These are phyloP conservation scores for Tetramorium parvispinum DNA, from an alignment of 1,140 invertebrate genomes.

Conservation along the genomic window DNA sequence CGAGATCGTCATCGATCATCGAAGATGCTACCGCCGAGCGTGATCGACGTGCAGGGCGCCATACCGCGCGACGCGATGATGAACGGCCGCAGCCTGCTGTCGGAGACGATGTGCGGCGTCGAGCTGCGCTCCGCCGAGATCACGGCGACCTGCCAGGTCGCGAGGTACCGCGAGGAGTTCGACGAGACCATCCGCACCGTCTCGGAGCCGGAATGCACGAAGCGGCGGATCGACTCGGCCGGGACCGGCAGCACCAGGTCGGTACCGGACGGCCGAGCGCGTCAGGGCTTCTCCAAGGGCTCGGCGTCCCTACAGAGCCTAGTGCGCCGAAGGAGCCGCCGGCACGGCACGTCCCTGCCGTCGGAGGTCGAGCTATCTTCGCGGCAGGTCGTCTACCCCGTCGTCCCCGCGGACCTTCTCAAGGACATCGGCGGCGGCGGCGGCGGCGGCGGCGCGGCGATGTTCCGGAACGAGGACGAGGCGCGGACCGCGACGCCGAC, in stretches of 20 bases:
- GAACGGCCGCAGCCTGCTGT: conserved; percentile 7
- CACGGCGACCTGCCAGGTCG: conserved; percentile 28
- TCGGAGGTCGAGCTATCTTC: conserved; percentile 63
- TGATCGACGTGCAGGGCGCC: conserved; percentile 43
- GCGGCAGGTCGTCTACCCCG: conserved; percentile 64
- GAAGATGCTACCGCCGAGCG: conserved; percentile 53
- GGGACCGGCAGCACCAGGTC: conserved; percentile 38
- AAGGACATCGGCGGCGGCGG: conserved; percentile 33
- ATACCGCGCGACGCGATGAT: neutral
- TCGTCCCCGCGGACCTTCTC: conserved; percentile 7
- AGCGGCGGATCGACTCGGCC: conserved; percentile 48
- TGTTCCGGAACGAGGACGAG: conserved; percentile 57
- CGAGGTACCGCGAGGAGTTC: conserved; percentile 40
- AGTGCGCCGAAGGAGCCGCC: conserved; percentile 55
- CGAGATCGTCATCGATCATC: neutral
- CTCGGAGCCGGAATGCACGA: conserved; percentile 51
- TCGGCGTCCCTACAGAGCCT: conserved; percentile 67
- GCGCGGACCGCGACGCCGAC: conserved; percentile 50
- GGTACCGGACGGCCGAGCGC: conserved; percentile 23
- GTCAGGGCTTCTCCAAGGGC: conserved; percentile 59
- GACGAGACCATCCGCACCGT: conserved; percentile 50
- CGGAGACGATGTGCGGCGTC: conserved; percentile 47
- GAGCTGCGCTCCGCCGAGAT: conserved; percentile 39
- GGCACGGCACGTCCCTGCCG: conserved; percentile 59
- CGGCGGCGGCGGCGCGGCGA: neutral